Base-by-base conservation (phyloP, 2,113 vertebrate genomes). In the Monopterus albus region DNA sequence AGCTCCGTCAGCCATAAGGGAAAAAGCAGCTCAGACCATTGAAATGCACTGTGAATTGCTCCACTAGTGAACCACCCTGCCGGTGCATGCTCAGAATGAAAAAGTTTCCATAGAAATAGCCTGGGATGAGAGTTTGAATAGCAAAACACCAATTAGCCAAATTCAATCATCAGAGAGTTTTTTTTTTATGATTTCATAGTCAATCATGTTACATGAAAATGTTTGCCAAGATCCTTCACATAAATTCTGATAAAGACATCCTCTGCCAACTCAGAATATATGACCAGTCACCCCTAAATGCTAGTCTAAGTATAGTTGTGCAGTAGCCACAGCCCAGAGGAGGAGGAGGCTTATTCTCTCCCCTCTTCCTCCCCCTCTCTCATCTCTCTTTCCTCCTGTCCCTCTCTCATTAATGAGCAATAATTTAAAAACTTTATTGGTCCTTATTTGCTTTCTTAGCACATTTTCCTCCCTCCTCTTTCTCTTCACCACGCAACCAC, bases 351-450 rank as follows among this genome's bases (percentile, higher is more conserved):
- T 28, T 20, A 15, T 35, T 50, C 57, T 2, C 7, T 77, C 46
- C 57, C 7, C 42, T 21, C 18, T 7, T 7, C 18, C 10, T 10
- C 38, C 51, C 25, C 3, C 25, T 10, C 38, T 28, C 23, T 36
- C 18, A 26, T 21, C 29, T 31, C 29, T 6, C 29, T 31, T 7
- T 25, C 66, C 50, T 42, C 63, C 43, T 29, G 51, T 49, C 40
- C 53, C 71, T 75, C 60, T 77, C 75, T 75, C 73, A 79, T 87
- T 90, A 90, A 90, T 73, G 81, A 87, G 62, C 76, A 86, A 89
- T 90, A 83, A 80, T 72, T 90, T 85, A 85, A 86, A 83, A 87
- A 85, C 87, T 66, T 84, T 73, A 84, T 81, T 62, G 76, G 61
- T 68, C 51, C 38, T 42, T 29, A 46, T 60, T 57, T 56, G 78